These are phyloP conservation scores for Dyspetes luteomarginatus DNA, from an alignment of 2,888 invertebrate genomes.

Conservation along the genomic window DNA sequence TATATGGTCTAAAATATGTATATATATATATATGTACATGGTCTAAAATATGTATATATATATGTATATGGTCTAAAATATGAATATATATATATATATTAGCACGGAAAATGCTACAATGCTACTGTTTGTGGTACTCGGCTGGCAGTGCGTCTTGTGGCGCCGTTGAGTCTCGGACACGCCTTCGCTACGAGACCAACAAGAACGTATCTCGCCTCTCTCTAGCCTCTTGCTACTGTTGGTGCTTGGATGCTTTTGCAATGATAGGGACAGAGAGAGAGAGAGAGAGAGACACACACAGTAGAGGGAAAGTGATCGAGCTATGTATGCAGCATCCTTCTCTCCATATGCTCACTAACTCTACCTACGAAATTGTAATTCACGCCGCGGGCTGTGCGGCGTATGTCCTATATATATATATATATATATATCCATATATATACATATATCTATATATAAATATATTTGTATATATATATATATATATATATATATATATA, in stretches of 20 bases:
- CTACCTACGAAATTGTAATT: conserved; percentile 77
- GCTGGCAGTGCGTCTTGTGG: conserved; percentile 78
- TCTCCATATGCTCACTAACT: conserved; percentile 73
- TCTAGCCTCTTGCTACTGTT: conserved; percentile 25
- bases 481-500: not conserved
- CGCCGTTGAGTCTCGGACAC: conserved; percentile 80
- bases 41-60: not conserved
- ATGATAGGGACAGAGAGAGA: conserved; percentile 48
- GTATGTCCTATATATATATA: not conserved
- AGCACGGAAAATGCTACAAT: conserved; percentile 73
- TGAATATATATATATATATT: conserved; percentile 25
- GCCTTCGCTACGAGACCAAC: conserved; percentile 70
- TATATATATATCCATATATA: not conserved
- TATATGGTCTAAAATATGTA: no score
- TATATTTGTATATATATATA: not conserved
- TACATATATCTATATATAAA: not conserved
- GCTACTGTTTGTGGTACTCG: conserved; percentile 69
- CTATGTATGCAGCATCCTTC: conserved; percentile 66
- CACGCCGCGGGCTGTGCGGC: conserved; percentile 70
- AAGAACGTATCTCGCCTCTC: conserved; percentile 63
- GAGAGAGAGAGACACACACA: conserved; percentile 1
- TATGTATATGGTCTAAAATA: no score
- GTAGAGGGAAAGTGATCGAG: conserved; percentile 60
- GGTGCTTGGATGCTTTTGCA: conserved; percentile 59
- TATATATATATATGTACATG: no score